A percentile compares a stretch with the other conserved stretches of the same genome.
These are phyloP conservation scores for Pipa parva DNA, from an alignment of 2,113 vertebrate species.

Conservation along the genomic window DNA sequence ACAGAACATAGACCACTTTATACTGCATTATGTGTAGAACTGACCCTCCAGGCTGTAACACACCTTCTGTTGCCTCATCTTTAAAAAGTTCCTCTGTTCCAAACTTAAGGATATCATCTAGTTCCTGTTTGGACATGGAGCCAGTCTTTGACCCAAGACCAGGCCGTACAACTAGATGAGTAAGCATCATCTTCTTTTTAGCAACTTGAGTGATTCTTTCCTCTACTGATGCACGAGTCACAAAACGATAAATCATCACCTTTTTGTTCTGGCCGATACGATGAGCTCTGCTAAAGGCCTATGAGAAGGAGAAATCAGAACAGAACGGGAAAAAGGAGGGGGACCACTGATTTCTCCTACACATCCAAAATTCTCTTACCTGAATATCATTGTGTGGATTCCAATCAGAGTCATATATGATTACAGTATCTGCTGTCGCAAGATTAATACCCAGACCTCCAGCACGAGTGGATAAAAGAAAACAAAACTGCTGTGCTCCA, in stretches of 20 bases:
- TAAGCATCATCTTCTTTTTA: constrained; percentile 99
- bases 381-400: constrained; percentile 98
- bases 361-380: constrained; percentile 55
- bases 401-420: constrained; percentile 98
- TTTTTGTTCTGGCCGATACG: constrained; percentile 97
- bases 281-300: constrained; percentile 97
- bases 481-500: constrained; percentile 94
- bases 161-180: constrained; percentile 91
- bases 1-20: neutral
- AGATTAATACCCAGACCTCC: constrained; percentile 96
- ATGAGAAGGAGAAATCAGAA: constrained; percentile 6
- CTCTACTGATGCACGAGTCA: constrained; percentile 95
- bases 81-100: constrained; percentile 96
- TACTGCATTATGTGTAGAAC: neutral
- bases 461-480: constrained; percentile 93
- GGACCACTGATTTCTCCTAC: neutral
- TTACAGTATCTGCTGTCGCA: constrained; percentile 94
- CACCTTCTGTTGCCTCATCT: constrained; percentile 82
- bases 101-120: constrained; percentile 97
- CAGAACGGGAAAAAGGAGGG: neutral
- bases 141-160: constrained; percentile 94
- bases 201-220: constrained; percentile 97
- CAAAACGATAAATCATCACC: constrained; percentile 98
- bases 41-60: constrained; percentile 23
- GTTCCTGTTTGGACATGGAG: constrained; percentile 97